Evolutionary conservation across 2,797 vertebrate genomes (phyloP).

Genomic region (Pipistrellus kuhlii): DNA sequence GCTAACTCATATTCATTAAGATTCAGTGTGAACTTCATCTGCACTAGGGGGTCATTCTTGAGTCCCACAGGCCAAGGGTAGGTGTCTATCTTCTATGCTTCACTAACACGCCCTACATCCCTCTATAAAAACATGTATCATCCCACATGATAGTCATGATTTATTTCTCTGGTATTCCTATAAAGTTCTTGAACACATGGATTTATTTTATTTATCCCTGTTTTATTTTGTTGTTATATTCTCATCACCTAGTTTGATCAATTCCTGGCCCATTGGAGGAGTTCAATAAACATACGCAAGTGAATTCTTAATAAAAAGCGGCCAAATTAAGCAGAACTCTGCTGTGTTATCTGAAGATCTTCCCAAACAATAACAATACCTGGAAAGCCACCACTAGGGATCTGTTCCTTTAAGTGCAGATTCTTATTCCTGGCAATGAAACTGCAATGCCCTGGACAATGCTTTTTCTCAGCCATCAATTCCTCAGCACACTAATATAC

Average conservation of each 20-base stretch:
- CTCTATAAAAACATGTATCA: not conserved
- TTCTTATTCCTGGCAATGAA: not conserved
- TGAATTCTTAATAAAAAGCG: constrained; percentile 37
- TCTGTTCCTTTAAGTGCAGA: not conserved
- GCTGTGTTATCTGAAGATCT: not conserved
- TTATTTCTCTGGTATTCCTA: not conserved
- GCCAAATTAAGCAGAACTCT: constrained; percentile 5
- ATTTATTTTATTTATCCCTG: not conserved
- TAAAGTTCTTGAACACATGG: not conserved
- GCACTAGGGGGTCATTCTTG: not conserved
- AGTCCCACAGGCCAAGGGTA: not conserved
- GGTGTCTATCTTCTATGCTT: not conserved
- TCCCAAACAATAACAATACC: not conserved
- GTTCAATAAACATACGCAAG: not conserved
- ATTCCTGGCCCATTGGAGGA: not conserved
- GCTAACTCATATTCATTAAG: not conserved
- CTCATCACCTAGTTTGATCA: not conserved
- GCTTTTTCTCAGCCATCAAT: not conserved
- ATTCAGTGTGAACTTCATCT: not conserved
- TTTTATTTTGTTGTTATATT: not conserved
- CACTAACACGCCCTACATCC: not conserved
- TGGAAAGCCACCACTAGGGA: not conserved
- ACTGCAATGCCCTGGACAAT: not conserved
- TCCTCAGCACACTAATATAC: not conserved
- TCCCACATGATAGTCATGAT: not conserved